A percentile compares a stretch with the other conserved stretches of the same genome.
Conservation (phyloP, 2,113 vertebrate genomes). For the Globicephala melas region DNA sequence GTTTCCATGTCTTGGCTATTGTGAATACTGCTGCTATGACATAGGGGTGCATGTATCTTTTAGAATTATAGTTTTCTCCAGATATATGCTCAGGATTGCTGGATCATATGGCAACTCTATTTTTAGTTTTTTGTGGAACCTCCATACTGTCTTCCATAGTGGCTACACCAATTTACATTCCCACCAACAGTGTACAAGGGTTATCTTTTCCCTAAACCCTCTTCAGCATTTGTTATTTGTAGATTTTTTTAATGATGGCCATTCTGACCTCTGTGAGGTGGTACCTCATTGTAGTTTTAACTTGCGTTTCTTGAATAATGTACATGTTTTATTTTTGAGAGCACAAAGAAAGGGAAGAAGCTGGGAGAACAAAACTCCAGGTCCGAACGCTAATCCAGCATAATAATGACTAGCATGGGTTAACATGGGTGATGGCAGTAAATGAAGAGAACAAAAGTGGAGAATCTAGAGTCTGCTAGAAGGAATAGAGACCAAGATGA, state of each 20-base stretch:
- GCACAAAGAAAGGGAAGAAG: background rate
- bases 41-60: background rate
- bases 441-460: background rate
- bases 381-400: background rate
- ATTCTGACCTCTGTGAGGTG: background rate
- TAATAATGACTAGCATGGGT: background rate
- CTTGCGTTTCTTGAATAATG: background rate
- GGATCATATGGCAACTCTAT: background rate
- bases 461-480: background rate
- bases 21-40: background rate
- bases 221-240: background rate
- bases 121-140: background rate
- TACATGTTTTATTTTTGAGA: background rate
- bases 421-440: background rate
- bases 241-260: background rate
- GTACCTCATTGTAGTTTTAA: background rate
- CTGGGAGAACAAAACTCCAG: background rate
- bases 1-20: background rate
- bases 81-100: background rate
- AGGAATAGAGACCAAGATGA: background rate
- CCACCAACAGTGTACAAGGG: background rate
- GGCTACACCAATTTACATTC: background rate
- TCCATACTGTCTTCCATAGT: background rate
- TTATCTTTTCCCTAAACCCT: background rate
- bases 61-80: background rate